Evolutionary conservation across 2,888 invertebrate genomes (phyloP).

Genomic region (Limenitis camilla): DNA sequence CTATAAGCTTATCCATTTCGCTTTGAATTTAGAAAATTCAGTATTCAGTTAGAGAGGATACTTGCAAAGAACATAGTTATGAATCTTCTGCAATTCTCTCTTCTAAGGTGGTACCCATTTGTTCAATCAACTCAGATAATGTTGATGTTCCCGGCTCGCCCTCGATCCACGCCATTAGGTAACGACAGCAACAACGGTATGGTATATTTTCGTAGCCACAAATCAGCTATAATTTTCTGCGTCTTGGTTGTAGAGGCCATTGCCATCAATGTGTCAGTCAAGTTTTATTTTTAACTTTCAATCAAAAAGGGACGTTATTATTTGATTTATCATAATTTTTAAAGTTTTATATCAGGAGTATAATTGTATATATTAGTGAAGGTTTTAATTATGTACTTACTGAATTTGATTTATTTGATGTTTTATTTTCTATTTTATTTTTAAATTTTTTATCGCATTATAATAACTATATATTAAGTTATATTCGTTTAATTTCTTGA

Average conservation of each 20-base stretch:
- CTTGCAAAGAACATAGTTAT: neutral
- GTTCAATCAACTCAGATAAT: constrained; percentile 64
- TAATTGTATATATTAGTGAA: too few relatives aligned
- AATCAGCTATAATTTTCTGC: neutral
- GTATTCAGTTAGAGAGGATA: neutral
- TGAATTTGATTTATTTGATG: too few relatives aligned
- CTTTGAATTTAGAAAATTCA: too few relatives aligned
- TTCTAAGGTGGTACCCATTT: constrained; percentile 44
- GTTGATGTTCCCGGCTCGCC: constrained; percentile 56
- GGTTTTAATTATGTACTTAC: too few relatives aligned
- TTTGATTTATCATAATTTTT: too few relatives aligned
- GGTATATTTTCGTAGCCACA: neutral
- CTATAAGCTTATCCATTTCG: too few relatives aligned
- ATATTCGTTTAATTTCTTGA: neutral
- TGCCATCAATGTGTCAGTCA: too few relatives aligned
- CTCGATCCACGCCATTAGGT: constrained; percentile 45
- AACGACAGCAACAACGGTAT: constrained; percentile 35
- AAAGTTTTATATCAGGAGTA: too few relatives aligned
- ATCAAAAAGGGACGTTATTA: too few relatives aligned
- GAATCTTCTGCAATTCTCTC: neutral
- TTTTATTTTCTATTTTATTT: too few relatives aligned
- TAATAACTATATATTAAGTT: neutral
- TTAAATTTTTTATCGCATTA: neutral
- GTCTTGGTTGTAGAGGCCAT: neutral
- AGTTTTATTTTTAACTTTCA: too few relatives aligned